Conservation (phyloP, 2,113 vertebrate genomes). For the Siniperca chuatsi region DNA sequence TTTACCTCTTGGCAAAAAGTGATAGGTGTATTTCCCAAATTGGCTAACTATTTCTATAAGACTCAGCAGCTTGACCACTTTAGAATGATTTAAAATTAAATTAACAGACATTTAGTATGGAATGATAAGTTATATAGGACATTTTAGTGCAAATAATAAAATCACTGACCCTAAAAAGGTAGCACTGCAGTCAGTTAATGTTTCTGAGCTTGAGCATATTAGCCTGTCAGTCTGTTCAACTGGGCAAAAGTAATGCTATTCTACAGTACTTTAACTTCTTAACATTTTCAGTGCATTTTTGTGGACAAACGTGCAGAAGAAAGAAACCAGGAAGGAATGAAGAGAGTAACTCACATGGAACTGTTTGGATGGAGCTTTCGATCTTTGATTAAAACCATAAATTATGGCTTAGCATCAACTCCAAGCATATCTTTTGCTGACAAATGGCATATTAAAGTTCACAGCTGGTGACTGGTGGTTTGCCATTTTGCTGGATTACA, state of each 20-base stretch:
- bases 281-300: background rate
- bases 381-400: conserved; percentile 59
- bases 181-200: background rate
- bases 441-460: conserved; percentile 65
- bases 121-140: background rate
- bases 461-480: conserved; percentile 61
- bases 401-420: conserved; percentile 47
- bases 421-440: conserved; percentile 58
- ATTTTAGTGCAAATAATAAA: conserved; percentile 2
- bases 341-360: conserved; percentile 24
- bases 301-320: background rate
- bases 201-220: background rate
- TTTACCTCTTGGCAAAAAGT: conserved; percentile 7
- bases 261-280: background rate
- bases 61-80: background rate
- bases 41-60: background rate
- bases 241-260: background rate
- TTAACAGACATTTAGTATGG: background rate
- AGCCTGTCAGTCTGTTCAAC: background rate
- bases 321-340: background rate
- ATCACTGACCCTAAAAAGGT: background rate
- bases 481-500: conserved; percentile 65
- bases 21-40: background rate
- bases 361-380: conserved; percentile 20
- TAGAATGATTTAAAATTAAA: background rate